Percentiles rank a stretch among this genome's conserved stretches.
These are phyloP conservation scores for Neuroterus valhalla DNA, from an alignment of 1,140 invertebrate genomes.

Conservation along the genomic window DNA sequence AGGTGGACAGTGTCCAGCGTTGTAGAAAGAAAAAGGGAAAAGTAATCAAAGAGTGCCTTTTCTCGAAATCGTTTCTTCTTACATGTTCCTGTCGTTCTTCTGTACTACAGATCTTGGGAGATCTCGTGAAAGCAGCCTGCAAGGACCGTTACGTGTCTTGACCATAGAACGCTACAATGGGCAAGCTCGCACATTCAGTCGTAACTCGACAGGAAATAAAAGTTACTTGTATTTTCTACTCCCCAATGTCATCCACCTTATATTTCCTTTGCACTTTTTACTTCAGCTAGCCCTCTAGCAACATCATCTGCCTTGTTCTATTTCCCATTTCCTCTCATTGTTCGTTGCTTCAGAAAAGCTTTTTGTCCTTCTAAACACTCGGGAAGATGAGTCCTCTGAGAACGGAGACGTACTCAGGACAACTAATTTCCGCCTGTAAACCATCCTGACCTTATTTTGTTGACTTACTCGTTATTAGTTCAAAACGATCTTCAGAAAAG, in stretches of 20 bases:
- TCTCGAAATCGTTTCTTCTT: slow-evolving; percentile 26
- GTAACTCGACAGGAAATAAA: slow-evolving; percentile 46
- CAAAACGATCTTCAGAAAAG: slow-evolving; percentile 17
- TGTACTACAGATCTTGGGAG: slow-evolving; percentile 23
- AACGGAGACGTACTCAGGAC: slow-evolving; percentile 1
- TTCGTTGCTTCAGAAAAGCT: slow-evolving; percentile 37
- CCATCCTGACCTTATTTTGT: background rate
- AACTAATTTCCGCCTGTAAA: slow-evolving; percentile 28
- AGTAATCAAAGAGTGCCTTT: slow-evolving; percentile 20
- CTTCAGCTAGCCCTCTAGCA: slow-evolving; percentile 39
- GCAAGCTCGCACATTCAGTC: slow-evolving; percentile 35
- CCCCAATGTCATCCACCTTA: slow-evolving; percentile 34
- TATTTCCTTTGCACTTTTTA: slow-evolving; percentile 48
- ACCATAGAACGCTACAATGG: slow-evolving; percentile 30
- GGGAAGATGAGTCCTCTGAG: background rate
- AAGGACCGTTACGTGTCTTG: slow-evolving; percentile 37
- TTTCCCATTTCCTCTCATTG: slow-evolving; percentile 44
- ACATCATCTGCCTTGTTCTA: slow-evolving; percentile 39
- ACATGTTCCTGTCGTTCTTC: slow-evolving; percentile 23
- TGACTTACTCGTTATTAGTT: slow-evolving; percentile 13
- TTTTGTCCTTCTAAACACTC: background rate
- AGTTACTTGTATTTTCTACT: slow-evolving; percentile 32
- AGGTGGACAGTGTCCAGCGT: slow-evolving; percentile 27
- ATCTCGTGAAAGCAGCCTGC: slow-evolving; percentile 27
- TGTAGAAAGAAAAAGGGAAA: slow-evolving; percentile 14